Evolutionary conservation across 2,113 vertebrate genomes (phyloP).

Genomic region (Sturnus vulgaris): DNA sequence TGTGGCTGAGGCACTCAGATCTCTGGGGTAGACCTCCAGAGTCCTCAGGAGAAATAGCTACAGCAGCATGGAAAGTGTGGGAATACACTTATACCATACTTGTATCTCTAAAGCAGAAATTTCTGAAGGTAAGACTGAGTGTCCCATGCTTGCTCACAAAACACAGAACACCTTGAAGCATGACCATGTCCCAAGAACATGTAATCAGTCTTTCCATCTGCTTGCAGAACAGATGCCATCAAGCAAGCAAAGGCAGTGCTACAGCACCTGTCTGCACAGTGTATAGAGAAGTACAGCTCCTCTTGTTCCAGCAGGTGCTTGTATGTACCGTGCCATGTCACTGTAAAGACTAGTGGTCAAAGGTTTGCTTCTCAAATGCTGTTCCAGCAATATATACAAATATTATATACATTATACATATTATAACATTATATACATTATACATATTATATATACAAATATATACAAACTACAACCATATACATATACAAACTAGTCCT

Average conservation of each 20-base stretch:
- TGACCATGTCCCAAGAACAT: background rate
- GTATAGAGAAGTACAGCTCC: background rate
- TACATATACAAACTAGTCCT: background rate
- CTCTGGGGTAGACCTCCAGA: background rate
- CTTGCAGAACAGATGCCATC: background rate
- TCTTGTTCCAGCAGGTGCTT: background rate
- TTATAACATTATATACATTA: too few species aligned
- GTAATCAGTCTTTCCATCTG: background rate
- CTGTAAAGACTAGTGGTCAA: background rate
- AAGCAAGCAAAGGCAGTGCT: background rate
- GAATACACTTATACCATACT: background rate
- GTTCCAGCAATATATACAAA: background rate
- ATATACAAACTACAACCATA: background rate
- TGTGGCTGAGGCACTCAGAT: background rate
- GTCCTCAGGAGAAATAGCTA: background rate
- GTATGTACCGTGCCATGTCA: rapidly evolving
- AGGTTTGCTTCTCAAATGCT: background rate
- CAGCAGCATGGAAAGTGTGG: background rate
- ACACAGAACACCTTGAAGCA: background rate
- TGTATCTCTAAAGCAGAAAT: background rate
- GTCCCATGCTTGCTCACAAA: background rate
- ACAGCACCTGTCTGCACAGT: background rate
- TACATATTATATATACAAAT: too few species aligned
- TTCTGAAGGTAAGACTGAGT: background rate
- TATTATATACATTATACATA: too few species aligned